Evolutionary conservation across 2,888 invertebrate genomes (phyloP), one percentile per base, ranked within the genome.

Genomic region (Tetragonula carbonaria): DNA sequence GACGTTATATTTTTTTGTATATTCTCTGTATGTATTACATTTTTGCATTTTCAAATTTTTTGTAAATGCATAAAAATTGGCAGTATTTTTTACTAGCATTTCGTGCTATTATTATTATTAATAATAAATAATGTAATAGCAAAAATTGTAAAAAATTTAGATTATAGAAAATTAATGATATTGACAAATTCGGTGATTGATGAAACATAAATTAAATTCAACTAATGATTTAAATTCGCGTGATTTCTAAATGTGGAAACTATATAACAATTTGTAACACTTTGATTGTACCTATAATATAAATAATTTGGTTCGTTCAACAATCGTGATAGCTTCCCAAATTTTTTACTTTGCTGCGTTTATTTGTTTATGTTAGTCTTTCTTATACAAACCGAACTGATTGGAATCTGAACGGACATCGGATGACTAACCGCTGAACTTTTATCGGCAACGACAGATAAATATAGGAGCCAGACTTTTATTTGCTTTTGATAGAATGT

Each of bases 401-500:
- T 55, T 80, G n/a, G 38, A 59, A 71, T 70, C 59, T 65, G 33
- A 50, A n/a, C 33, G 73, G 21, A 53, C 38, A 83, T 78, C 53
- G 78, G 28, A 78, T 74, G 84, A 78, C 78, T 84, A 84, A 84
- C 63, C 57, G 51, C 21, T 83, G 83, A 68, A 73, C 77, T 80
- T 84, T 85, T 80, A 77, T 84, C 85, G 74, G 59, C 62, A 76
- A 71, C 53, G 71, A 38, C 70, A 84, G 85, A 85, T 85, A 84
- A 85, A 85, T 84, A 84, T 80, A 85, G 80, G 55, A 62, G 21
- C 14, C 8, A 16, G 33, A 18, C 55, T 63, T 85, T 74, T 80
- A 71, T 85, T 85, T 84, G 76, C 74, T 59, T 79, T 79, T 73
- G 85, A 73, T 73, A 84, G 72, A 84, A 75, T 53, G 53, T 79